Evolutionary conservation across 2,113 vertebrate species (phyloP).

Genomic region (Chunga burmeisteri): DNA sequence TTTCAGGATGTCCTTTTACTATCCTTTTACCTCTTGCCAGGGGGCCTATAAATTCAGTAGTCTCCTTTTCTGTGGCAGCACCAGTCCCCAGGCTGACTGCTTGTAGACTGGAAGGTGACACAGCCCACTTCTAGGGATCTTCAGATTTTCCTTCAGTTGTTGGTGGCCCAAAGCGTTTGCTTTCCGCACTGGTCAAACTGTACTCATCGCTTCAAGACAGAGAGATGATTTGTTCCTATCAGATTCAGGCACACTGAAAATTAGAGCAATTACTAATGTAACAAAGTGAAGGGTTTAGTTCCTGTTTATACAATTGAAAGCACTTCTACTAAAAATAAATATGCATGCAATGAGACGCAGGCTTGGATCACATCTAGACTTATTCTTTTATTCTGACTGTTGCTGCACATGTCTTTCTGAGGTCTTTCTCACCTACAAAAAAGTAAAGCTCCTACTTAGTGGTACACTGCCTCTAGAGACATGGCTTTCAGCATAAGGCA

Average conservation of each 20-base stretch:
- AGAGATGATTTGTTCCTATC: neutral
- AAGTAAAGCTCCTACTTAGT: neutral
- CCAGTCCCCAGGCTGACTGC: neutral
- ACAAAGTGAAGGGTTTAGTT: neutral
- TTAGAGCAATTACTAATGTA: neutral
- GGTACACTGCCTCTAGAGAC: neutral
- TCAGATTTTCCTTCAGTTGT: neutral
- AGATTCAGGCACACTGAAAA: neutral
- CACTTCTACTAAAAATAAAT: neutral
- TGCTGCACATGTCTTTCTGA: neutral
- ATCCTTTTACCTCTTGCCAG: neutral
- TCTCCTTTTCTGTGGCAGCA: neutral
- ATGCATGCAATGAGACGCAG: neutral
- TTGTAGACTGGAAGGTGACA: neutral
- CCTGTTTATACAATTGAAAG: neutral
- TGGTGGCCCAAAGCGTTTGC: neutral
- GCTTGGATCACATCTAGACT: neutral
- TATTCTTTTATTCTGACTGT: neutral
- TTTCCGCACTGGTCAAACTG: neutral
- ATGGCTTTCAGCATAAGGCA: neutral
- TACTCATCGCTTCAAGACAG: neutral
- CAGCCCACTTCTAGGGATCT: neutral
- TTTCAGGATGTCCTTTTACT: neutral
- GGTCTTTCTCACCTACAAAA: neutral
- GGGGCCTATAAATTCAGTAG: neutral